phyloP scores from a whole-genome alignment of 2,888 invertebrate genomes.

The Synergus japonicus region DNA sequence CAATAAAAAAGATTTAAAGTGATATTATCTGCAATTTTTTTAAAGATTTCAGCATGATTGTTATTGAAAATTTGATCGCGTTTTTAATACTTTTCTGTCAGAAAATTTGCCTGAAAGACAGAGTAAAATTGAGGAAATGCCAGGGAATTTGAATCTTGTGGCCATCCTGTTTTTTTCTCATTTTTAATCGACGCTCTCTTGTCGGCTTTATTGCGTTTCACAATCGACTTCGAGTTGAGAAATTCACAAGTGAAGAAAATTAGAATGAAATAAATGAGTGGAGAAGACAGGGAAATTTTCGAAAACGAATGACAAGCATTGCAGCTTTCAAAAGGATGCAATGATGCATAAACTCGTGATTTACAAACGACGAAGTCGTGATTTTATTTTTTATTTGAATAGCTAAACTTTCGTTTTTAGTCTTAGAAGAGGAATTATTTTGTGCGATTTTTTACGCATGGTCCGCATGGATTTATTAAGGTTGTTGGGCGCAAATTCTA shows the following conservation, averaged over 20 bases:
- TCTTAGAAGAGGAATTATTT: neutral
- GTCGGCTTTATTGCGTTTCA: neutral
- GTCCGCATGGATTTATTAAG: too few relatives aligned
- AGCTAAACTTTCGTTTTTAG: neutral
- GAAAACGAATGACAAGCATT: neutral
- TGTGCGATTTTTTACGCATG: neutral
- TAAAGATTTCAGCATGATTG: too few relatives aligned
- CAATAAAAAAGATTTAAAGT: too few relatives aligned
- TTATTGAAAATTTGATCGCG: too few relatives aligned
- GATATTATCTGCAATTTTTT: too few relatives aligned
- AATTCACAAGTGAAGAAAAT: neutral
- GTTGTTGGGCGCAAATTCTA: too few relatives aligned
- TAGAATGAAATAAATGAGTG: neutral
- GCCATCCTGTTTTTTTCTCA: neutral
- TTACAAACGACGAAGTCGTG: neutral
- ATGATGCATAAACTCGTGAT: neutral
- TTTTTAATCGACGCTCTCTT: constrained; percentile 2
- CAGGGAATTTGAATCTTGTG: too few relatives aligned
- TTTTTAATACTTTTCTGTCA: too few relatives aligned
- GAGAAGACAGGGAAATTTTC: constrained; percentile 3
- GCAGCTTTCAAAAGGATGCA: neutral
- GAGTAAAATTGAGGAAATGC: too few relatives aligned
- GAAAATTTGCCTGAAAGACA: too few relatives aligned
- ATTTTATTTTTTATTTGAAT: neutral
- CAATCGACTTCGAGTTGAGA: neutral